Conservation (phyloP, 1,140 invertebrate species). For the Drosophila ironensis region DNA sequence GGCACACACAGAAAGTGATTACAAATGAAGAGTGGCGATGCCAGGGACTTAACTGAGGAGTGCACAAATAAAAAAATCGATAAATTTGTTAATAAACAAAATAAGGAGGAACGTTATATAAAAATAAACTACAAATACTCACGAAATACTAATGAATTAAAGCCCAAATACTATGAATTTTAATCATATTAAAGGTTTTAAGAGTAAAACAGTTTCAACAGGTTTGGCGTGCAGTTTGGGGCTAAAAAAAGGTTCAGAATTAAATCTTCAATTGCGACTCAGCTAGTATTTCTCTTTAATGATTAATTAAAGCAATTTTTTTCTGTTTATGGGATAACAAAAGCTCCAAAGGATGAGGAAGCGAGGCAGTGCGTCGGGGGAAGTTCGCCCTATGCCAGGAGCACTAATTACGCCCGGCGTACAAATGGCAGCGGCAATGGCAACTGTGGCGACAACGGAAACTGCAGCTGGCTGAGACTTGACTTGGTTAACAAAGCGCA, state of each 20-base stretch:
- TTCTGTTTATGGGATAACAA: neutral
- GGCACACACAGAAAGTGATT: conserved; percentile 61
- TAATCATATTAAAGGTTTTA: no score
- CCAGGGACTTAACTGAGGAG: conserved; percentile 1
- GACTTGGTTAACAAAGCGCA: conserved; percentile 68
- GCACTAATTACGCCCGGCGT: conserved; percentile 72
- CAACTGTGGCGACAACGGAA: conserved; percentile 66
- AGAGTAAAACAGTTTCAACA: no score
- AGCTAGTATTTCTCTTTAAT: no score
- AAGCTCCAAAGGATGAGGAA: neutral
- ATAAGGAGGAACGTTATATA: no score
- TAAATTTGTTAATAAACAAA: neutral
- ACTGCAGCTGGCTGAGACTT: conserved; percentile 66
- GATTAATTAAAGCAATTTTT: no score
- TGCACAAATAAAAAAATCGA: neutral
- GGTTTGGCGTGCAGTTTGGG: no score
- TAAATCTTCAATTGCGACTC: no score
- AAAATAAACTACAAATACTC: no score
- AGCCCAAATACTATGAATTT: no score
- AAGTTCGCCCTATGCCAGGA: conserved; percentile 71
- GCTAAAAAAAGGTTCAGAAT: no score
- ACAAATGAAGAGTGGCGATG: conserved; percentile 51
- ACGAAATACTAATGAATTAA: no score
- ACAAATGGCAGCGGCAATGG: conserved; percentile 68
- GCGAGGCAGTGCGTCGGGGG: conserved; percentile 29